A percentile compares a stretch with the other conserved stretches of the same genome.
Conservation (phyloP, 2,888 invertebrate genomes). For the Drosophila macrospina region DNA sequence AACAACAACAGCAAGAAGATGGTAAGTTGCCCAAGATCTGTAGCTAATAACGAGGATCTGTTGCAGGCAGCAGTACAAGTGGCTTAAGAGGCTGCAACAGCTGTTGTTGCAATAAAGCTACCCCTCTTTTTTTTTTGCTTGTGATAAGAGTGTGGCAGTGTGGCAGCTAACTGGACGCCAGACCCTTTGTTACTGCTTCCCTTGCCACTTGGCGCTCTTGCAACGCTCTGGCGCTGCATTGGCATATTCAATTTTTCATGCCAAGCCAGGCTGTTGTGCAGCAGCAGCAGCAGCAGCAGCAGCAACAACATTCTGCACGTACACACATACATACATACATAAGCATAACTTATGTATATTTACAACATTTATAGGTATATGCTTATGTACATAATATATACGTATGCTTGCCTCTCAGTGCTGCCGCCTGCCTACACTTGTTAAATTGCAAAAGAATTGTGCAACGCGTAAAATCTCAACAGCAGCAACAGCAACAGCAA, state of each 20-base stretch:
- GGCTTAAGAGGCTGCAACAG: slow-evolving; percentile 18
- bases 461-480: slow-evolving; percentile 55
- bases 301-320: slow-evolving; percentile 61
- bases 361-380: slow-evolving; percentile 29
- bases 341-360: slow-evolving; percentile 1
- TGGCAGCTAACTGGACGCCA: slow-evolving; percentile 15
- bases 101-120: slow-evolving; percentile 28
- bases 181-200: not conserved
- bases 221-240: slow-evolving; percentile 22
- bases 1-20: slow-evolving; percentile 24
- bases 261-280: slow-evolving; percentile 74
- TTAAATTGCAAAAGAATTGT: slow-evolving; percentile 62
- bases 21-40: slow-evolving; percentile 41
- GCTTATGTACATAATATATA: slow-evolving; percentile 21
- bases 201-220: slow-evolving; percentile 8
- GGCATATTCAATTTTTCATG: slow-evolving; percentile 79
- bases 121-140: too few relatives aligned
- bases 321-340: slow-evolving; percentile 21
- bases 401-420: slow-evolving; percentile 10
- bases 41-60: slow-evolving; percentile 13
- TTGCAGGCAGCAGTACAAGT: slow-evolving; percentile 9
- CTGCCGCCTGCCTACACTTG: slow-evolving; percentile 43
- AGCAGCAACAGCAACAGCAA: slow-evolving; percentile 16
- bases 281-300: slow-evolving; percentile 31
- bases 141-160: slow-evolving; percentile 12